Evolutionary conservation across 2,797 vertebrate species (phyloP), one percentile per base, ranked within the genome.

Genomic region (Brotula barbata): DNA sequence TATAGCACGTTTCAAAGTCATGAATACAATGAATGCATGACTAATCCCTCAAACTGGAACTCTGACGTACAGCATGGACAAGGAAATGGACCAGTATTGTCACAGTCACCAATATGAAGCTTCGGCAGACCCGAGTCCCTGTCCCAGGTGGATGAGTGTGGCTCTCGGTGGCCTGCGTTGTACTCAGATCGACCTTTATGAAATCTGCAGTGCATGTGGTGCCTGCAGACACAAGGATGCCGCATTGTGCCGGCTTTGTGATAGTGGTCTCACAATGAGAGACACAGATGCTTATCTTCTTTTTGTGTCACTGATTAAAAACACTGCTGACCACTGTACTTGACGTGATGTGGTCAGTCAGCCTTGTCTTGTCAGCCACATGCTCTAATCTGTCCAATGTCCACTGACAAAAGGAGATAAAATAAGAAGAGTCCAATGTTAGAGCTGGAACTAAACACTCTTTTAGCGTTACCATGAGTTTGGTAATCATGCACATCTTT

Each of bases 171-270:
- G 25, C 25, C 25, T 28, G 25, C 41, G 59, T 43, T 14, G 25
- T 20, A 64, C 25, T 14, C 56, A 14, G 31, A 49, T 58, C 42
- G 13, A 66, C 63, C 56, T 77, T 76, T 23, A 11, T 50, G 51
- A 71, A 69, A 73, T 50, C 75, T 83, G 80, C 73, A 82, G 64
- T 73, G 65, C 68, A 65, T 68, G 69, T 53, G 75, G 54, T 56
- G 58, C 36, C 77, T 75, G 74, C 77, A 68, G 73, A 71, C 60
- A 17, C 34, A 0, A 57, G 68, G 59, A 36, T 72, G 65, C 71
- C n/a, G 71, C 80, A 83, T 70, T 71, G 66, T 81, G 56, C 41
- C 47, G 47, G 31, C 46, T 41, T 72, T 72, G 39, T 66, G 36
- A 71, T 31, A n/a, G 45, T 50, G 57, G 46, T 16, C 54, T 57